phyloP scores from a whole-genome alignment of 2,113 vertebrate species.

The Sturnira hondurensis region DNA sequence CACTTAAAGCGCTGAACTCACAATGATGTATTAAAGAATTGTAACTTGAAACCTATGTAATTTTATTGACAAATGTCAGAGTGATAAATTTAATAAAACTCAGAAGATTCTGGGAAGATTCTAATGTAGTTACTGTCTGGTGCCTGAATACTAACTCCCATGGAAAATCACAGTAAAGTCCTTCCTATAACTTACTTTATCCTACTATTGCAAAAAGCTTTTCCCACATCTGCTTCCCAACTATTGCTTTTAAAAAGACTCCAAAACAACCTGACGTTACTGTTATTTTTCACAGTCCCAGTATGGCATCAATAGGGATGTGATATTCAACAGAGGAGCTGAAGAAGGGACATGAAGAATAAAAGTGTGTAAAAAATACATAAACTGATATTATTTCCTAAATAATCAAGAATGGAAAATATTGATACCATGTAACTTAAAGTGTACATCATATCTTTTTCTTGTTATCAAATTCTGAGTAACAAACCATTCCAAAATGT shows the following conservation, averaged over 20 bases:
- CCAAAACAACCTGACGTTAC: neutral
- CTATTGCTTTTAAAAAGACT: neutral
- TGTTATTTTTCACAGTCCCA: neutral
- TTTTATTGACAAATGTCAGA: neutral
- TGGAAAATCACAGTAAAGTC: neutral
- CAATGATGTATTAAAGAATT: too few species aligned
- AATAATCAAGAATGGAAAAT: neutral
- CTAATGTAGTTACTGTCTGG: neutral
- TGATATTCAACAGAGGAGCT: neutral
- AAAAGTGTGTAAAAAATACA: neutral
- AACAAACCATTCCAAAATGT: neutral
- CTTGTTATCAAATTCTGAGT: neutral
- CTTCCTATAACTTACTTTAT: neutral
- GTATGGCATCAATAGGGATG: neutral
- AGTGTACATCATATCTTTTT: neutral
- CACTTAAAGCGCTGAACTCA: neutral
- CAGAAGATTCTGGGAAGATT: neutral
- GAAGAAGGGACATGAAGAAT: neutral
- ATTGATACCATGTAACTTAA: neutral
- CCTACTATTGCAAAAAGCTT: neutral
- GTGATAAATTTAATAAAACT: neutral
- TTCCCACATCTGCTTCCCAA: neutral
- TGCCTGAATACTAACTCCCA: neutral
- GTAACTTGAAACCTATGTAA: neutral
- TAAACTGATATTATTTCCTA: neutral